A percentile compares a stretch with the other conserved stretches of the same genome.
Evolutionary conservation across 1,140 invertebrate genomes (phyloP).

Genomic region (Drosophila pallidifrons): DNA sequence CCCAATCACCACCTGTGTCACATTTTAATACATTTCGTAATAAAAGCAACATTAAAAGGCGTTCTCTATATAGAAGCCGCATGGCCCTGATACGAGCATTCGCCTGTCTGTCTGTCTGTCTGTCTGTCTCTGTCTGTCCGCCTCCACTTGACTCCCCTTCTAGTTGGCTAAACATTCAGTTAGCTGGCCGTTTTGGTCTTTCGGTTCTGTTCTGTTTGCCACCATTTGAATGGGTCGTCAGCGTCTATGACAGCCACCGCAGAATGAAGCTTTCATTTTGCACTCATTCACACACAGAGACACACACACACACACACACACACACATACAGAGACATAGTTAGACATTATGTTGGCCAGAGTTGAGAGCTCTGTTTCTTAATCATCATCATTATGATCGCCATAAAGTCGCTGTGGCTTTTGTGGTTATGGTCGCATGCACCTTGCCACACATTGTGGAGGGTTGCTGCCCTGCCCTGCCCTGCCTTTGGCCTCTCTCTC

Average conservation of each 20-base stretch:
- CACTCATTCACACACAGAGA: neutral
- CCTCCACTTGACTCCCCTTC: neutral
- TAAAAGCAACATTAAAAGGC: constrained; percentile 40
- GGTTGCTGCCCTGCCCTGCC: constrained; percentile 21
- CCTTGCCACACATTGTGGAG: constrained; percentile 65
- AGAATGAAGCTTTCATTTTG: constrained; percentile 39
- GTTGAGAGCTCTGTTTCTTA: constrained; percentile 40
- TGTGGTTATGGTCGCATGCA: constrained; percentile 72
- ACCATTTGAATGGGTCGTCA: constrained; percentile 66
- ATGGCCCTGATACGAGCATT: constrained; percentile 27
- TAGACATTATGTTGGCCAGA: constrained; percentile 42
- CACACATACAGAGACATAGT: constrained; percentile 24
- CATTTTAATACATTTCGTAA: constrained; percentile 43
- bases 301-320: constrained; percentile 42
- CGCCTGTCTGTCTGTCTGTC: constrained; percentile 1
- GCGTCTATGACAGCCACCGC: constrained; percentile 62
- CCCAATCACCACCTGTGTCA: constrained; percentile 37
- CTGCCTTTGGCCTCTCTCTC: constrained; percentile 5
- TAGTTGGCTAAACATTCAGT: neutral
- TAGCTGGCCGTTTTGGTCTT: constrained; percentile 34
- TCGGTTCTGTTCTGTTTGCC: constrained; percentile 76
- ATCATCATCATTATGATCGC: constrained; percentile 41
- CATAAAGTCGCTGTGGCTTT: constrained; percentile 34
- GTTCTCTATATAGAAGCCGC: constrained; percentile 28
- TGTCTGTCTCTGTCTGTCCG: neutral